Conservation (phyloP, 1,140 invertebrate genomes). For the Argopecten irradians region DNA sequence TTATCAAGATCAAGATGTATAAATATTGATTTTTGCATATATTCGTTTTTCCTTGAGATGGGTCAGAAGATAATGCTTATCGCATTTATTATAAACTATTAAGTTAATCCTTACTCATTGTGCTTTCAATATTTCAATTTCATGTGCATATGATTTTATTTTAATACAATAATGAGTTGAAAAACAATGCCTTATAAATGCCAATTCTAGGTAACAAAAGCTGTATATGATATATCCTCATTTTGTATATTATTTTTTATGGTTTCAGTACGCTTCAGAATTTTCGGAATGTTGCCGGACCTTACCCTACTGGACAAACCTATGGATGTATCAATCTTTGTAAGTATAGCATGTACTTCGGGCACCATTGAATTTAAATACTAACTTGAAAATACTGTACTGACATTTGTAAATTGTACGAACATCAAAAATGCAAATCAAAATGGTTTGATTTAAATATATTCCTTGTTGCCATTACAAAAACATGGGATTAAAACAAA, state of each 20-base stretch:
- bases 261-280: constrained; percentile 55
- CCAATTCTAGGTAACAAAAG: background rate
- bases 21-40: too few relatives aligned
- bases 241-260: background rate
- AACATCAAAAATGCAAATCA: background rate
- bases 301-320: constrained; percentile 32
- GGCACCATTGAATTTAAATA: background rate
- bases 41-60: too few relatives aligned
- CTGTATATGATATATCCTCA: too few relatives aligned
- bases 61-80: too few relatives aligned
- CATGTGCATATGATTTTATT: background rate
- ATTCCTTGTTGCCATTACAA: background rate
- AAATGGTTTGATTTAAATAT: background rate
- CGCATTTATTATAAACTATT: background rate
- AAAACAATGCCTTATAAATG: background rate
- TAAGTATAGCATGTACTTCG: background rate
- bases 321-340: constrained; percentile 40
- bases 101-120: background rate
- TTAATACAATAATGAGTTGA: background rate
- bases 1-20: too few relatives aligned
- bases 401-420: background rate
- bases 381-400: background rate
- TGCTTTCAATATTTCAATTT: background rate
- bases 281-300: constrained; percentile 53
- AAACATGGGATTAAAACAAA: background rate